Percentiles rank a stretch among this genome's conserved stretches.
These are phyloP conservation scores for sheep (Ovis aries) DNA, from an alignment of 2,113 vertebrate genomes.

Conservation along the genomic window ARS-UI_Ramb_v3.0 NC_056055.1:60197501-60198000, in stretches of 20 bases:
- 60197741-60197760: neutral
- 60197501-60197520: neutral
- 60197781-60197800: neutral
- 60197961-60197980: neutral
- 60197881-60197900: neutral
- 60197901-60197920: neutral
- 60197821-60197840: neutral
- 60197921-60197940: neutral
- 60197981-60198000: neutral
- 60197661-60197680: neutral
- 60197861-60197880: neutral
- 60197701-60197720: neutral
- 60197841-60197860: neutral
- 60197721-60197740: neutral
- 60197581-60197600: neutral
- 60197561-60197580: neutral
- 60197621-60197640: neutral
- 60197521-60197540: neutral
- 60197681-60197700: neutral
- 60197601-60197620: neutral
- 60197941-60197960: neutral
- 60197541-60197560: neutral
- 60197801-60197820: neutral
- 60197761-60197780: neutral
- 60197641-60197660: neutral